These are phyloP conservation scores for Pollenia labialis DNA, from an alignment of 2,888 invertebrate species.

Conservation along the genomic window DNA sequence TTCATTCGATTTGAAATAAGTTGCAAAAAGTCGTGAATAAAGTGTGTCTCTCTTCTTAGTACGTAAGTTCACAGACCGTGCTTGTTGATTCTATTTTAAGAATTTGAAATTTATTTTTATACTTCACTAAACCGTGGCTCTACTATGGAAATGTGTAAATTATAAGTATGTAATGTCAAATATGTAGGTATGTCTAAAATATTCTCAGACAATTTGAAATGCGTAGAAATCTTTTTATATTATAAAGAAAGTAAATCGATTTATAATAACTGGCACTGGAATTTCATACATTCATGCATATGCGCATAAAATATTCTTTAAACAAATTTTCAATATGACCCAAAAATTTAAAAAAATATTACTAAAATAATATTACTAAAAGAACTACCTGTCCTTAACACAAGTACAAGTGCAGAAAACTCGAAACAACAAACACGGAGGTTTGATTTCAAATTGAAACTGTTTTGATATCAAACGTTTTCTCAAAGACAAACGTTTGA, in stretches of 20 bases:
- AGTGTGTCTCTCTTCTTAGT: neutral
- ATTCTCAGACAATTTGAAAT: neutral
- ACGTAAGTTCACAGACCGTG: neutral
- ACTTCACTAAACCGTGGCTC: slow-evolving; percentile 1
- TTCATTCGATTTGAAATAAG: slow-evolving; percentile 34
- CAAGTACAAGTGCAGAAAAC: no score
- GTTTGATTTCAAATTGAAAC: no score
- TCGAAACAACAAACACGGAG: no score
- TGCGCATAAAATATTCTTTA: no score
- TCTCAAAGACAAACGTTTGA: no score
- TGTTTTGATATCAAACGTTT: no score
- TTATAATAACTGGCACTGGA: neutral
- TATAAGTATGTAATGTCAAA: neutral
- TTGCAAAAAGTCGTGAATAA: slow-evolving; percentile 6
- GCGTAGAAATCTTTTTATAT: neutral
- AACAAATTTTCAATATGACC: no score
- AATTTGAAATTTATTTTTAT: slow-evolving; percentile 55
- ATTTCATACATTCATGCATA: no score
- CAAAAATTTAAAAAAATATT: no score
- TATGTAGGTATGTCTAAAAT: neutral
- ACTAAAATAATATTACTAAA: no score
- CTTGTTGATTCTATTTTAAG: slow-evolving; percentile 40
- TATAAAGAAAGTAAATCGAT: neutral
- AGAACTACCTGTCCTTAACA: no score
- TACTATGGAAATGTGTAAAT: neutral